These are phyloP conservation scores for Brachionichthys hirsutus DNA, from an alignment of 2,113 vertebrate species.

Conservation along the genomic window DNA sequence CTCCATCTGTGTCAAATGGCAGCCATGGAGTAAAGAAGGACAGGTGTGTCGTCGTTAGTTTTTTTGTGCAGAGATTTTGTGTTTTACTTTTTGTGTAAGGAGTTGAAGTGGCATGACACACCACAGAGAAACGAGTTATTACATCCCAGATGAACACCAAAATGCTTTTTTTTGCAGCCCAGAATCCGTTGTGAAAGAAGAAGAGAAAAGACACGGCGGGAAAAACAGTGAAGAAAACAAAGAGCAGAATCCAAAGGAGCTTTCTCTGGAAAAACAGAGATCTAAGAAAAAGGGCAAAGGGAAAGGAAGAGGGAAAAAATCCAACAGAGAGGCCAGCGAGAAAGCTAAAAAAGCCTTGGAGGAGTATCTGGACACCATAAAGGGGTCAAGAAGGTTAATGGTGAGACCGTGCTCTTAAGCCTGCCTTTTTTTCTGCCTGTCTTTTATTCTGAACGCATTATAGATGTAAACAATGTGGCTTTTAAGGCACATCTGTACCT, in stretches of 20 bases:
- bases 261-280: conserved; percentile 37
- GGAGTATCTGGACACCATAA: conserved; percentile 68
- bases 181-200: conserved; percentile 27
- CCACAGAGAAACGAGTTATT: conserved; percentile 8
- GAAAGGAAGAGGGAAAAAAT: conserved; percentile 74
- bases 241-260: conserved; percentile 30
- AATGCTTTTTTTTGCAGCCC: conserved; percentile 27
- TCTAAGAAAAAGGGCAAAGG: conserved; percentile 75
- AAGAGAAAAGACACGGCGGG: conserved; percentile 24
- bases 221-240: conserved; percentile 23
- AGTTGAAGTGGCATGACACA: too few relatives aligned
- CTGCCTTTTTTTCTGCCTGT: background rate
- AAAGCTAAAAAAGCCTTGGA: conserved; percentile 65
- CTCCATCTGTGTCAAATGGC: conserved; percentile 15
- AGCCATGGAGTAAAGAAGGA: conserved; percentile 31
- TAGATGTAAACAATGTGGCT: background rate
- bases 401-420: conserved; percentile 57
- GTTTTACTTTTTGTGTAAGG: too few relatives aligned
- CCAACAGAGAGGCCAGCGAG: conserved; percentile 59
- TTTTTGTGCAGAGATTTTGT: background rate
- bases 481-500: background rate
- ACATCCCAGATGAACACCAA: conserved; percentile 25
- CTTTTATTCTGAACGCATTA: background rate
- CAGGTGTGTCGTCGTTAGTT: conserved; percentile 30
- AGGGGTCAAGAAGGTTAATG: conserved; percentile 74